Evolutionary conservation across 2,113 vertebrate species (phyloP).

Genomic region (Takifugu flavidus): DNA sequence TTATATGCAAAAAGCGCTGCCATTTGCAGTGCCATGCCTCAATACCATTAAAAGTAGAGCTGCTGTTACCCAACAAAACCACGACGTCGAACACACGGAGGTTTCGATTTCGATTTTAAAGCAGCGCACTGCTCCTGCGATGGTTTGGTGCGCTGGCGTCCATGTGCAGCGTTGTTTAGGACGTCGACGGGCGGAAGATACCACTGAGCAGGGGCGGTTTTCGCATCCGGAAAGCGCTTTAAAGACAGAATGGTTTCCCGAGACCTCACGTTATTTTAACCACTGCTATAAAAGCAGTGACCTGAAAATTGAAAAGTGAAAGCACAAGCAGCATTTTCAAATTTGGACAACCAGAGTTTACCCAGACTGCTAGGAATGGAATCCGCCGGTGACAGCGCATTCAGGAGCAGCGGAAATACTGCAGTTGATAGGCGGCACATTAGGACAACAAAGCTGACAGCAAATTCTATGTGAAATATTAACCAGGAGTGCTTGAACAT

Average conservation of each 20-base stretch:
- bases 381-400: conserved; percentile 5
- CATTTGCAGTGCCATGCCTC: conserved; percentile 63
- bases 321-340: background rate
- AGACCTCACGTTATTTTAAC: background rate
- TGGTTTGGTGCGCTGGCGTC: background rate
- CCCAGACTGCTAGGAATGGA: background rate
- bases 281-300: accelerated
- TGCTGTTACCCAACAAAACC: background rate
- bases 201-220: conserved; percentile 32
- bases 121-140: background rate
- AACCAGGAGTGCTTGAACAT: too few relatives aligned
- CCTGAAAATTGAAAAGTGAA: accelerated
- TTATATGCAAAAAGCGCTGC: conserved; percentile 40
- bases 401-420: conserved; percentile 11
- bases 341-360: background rate
- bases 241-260: background rate
- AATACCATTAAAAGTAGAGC: background rate
- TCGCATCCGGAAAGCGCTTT: background rate
- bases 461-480: too few relatives aligned
- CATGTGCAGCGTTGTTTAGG: conserved; percentile 73
- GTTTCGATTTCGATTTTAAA: conserved; percentile 51
- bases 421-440: too few relatives aligned
- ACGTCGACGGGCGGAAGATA: conserved; percentile 39
- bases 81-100: background rate
- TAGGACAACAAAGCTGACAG: too few relatives aligned